Conservation (phyloP, 2,888 invertebrate species). For the Ormyrus rosae region DNA sequence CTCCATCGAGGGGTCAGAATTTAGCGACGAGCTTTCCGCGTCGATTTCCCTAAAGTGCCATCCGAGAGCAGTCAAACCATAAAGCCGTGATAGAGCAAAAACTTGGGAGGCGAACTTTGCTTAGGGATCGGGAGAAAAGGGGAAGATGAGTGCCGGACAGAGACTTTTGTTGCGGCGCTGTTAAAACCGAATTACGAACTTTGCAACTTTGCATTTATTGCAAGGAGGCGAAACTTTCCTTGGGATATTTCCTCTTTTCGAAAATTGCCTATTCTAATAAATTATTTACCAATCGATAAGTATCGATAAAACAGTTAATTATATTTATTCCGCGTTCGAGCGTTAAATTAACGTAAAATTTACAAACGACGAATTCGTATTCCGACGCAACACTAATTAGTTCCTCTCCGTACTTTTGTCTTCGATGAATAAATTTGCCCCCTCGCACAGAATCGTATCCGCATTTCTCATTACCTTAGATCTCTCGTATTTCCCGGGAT, state of each 20-base stretch:
- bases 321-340: too few species aligned
- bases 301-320: too few species aligned
- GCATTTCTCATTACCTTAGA: slow-evolving; percentile 68
- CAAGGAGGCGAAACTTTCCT: too few species aligned
- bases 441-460: slow-evolving; percentile 1
- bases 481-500: slow-evolving; percentile 65
- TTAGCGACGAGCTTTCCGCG: slow-evolving; percentile 42
- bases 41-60: slow-evolving; percentile 75
- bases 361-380: too few species aligned
- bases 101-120: slow-evolving; percentile 4
- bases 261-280: too few species aligned
- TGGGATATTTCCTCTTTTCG: too few species aligned
- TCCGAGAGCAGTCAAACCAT: slow-evolving; percentile 74
- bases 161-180: not conserved
- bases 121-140: too few species aligned
- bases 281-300: too few species aligned
- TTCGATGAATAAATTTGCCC: slow-evolving; percentile 5
- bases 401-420: not conserved
- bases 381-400: too few species aligned
- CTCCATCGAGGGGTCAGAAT: not conserved
- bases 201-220: not conserved
- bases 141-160: not conserved
- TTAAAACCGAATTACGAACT: not conserved
- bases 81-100: slow-evolving; percentile 61
- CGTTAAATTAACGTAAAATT: too few species aligned